Evolutionary conservation across 2,113 vertebrate genomes (phyloP), one percentile per base, ranked within the genome.

Genomic region (Propithecus coquereli): DNA sequence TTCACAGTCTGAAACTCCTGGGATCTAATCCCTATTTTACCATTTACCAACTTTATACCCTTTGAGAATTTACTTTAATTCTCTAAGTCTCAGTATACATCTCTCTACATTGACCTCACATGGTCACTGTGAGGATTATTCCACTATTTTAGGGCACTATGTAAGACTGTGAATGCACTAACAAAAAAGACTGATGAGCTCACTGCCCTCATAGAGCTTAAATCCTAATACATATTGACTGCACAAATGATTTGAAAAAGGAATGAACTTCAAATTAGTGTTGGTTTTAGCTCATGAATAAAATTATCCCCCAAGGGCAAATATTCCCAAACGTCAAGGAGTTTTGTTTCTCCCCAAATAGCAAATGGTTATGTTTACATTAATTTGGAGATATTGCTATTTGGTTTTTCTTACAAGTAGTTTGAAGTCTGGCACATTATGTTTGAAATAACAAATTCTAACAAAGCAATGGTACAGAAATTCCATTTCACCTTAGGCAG

Each of bases 281-380:
- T 2, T 83, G n/a, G 43, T 94, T 83, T 85, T 50, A 96, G 89
- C 16, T 95, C 45, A 43, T 50, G 30, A 68, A 86, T 57, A 92
- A 94, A 92, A 97, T 68, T 23, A 79, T 89, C 18, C 27, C 11
- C 34, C 23, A 22, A 71, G 25, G 32, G 18, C 61, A 94, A 95
- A 73, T 70, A 95, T 18, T 63, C 11, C 50, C 59, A n/a, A 68
- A 89, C 79, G 73, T 22, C 79, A 45, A 52, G 77, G n/a, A 34
- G 52, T 45, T 86, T 77, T 80, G 32, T 90, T 7, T 65, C 70
- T 71, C 70, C 79, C 74, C 14, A 63, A 90, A 82, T 0, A 73
- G 45, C 17, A 86, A 89, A 76, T 32, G 54, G 63, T 73, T 86
- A 93, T 74, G 32, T 84, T 40, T 59, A 40, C 45, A 90, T n/a